Evolutionary conservation across 2,797 vertebrate genomes (phyloP), one percentile per base, ranked within the genome.

Genomic region (Poeciliopsis gracilis): DNA sequence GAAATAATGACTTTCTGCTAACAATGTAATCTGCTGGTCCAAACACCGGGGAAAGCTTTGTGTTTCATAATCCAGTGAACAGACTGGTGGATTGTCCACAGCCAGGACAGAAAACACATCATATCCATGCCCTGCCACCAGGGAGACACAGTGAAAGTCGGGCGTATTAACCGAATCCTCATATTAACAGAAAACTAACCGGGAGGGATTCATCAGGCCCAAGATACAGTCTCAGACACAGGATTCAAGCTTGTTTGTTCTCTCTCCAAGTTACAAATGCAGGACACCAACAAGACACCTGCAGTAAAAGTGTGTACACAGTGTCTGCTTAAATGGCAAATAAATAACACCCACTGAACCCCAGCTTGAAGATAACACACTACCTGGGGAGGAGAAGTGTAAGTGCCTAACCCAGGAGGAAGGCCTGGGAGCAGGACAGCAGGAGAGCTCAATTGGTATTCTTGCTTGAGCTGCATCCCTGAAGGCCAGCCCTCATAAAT

Each of bases 401-500:
- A 82, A 87, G 84, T 76, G 82, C 79, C 89, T 72, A 83, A 86
- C 80, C 87, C 76, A 72, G 79, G 74, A 89, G 86, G 84, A 75
- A 76, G 82, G 82, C 79, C 86, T 45, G 77, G 85, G 77, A 90
- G 83, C 83, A 75, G 84, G 89, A 81, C 61, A 36, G 80, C 81
- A 86, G 87, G 78, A 86, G 87, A 86, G 87, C 91, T 86, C 88
- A 76, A 93, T 93, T 94, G 92, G 84, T 91, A 93, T 94, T 94
- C 93, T 86, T 93, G 91, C 89, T 88, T 84, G 86, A 93, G 90
- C 88, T 92, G 89, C 90, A 91, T 92, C 93, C 86, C 89, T 85
- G 89, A 94, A 90, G 90, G 87, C 91, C 88, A 74, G 84, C 63
- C 82, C 89, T 94, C 91, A 94, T 94, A 94, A 94, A 94, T 94